Evolutionary conservation across 2,113 vertebrate species (phyloP), one percentile per base, ranked within the genome.

Genomic region (Jacana jacana): DNA sequence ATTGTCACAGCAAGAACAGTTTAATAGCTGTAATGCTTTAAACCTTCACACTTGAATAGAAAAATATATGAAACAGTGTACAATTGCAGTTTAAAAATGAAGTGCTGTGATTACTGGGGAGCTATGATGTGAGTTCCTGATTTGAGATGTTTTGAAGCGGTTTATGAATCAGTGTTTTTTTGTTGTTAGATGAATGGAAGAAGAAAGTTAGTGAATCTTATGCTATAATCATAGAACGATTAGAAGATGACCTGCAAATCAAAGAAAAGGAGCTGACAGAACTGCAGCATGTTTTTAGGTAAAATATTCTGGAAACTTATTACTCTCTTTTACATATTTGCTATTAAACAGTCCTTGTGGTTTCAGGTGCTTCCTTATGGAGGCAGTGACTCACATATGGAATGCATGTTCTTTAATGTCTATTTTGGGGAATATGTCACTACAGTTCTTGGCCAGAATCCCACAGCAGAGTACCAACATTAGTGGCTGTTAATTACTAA

Each of bases 191-290:
- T 97, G 99, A 99, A 87, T 99, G 99, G 99, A 99, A 99, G 98
- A 99, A 99, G 98, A 99, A 99, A 90, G 99, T 99, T 70, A 98
- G 98, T 25, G 99, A 99, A 97, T 99, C 99, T 4, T 99, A 99
- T 35, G 92, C 98, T 60, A 97, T 98, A 37, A 98, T 99, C 90
- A 93, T 98, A 3, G 99, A 99, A 85, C 98, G 97, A 72, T 49
- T 99, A 94, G 98, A 99, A 81, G 99, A 99, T n/a, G 99, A 99
- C 90, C 97, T 99, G 79, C 98, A 96, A 48, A 97, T 99, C 75
- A 98, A 98, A 97, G 99, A 99, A 30, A 98, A 98, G 22, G 99
- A 99, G 93, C 92, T 98, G 35, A 79, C 61, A 15, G 99, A 99
- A 49, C 96, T 99, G 76, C 97, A 98, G 60, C 98, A 99, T 3